phyloP scores from a whole-genome alignment of 2,888 invertebrate species.

The Scrobipalpa atriplicella region DNA sequence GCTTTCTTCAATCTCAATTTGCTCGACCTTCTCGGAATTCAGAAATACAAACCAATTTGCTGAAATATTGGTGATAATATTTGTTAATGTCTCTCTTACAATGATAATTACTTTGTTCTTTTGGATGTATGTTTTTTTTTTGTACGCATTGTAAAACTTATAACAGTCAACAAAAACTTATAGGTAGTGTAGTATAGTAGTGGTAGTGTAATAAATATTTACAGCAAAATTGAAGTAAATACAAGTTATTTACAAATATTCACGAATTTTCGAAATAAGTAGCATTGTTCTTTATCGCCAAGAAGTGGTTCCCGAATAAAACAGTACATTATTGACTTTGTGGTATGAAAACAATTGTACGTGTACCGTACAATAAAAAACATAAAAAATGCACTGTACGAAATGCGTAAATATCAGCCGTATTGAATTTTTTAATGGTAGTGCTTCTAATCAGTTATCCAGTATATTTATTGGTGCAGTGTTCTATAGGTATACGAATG shows the following conservation, averaged over 20 bases:
- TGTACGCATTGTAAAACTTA: too few species aligned
- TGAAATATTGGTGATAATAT: constrained; percentile 3
- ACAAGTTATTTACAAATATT: neutral
- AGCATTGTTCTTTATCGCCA: constrained; percentile 3
- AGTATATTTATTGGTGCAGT: too few species aligned
- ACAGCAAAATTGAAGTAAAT: too few species aligned
- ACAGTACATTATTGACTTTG: constrained; percentile 2
- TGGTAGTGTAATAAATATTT: too few species aligned
- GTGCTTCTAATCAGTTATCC: neutral
- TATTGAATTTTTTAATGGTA: neutral
- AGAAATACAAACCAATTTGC: neutral
- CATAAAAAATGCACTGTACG: neutral
- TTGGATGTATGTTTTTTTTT: neutral
- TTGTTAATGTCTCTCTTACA: constrained; percentile 8
- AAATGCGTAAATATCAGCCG: neutral
- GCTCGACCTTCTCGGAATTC: constrained; percentile 16
- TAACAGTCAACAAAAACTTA: too few species aligned
- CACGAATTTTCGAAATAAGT: neutral
- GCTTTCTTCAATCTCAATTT: constrained; percentile 19
- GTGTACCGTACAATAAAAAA: neutral
- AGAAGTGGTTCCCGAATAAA: constrained; percentile 5
- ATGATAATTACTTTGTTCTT: neutral
- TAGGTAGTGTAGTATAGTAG: too few species aligned
- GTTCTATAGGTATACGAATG: too few species aligned
- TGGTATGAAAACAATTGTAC: neutral